Conservation (phyloP, 2,113 vertebrate species). For the Corvus hawaiiensis region DNA sequence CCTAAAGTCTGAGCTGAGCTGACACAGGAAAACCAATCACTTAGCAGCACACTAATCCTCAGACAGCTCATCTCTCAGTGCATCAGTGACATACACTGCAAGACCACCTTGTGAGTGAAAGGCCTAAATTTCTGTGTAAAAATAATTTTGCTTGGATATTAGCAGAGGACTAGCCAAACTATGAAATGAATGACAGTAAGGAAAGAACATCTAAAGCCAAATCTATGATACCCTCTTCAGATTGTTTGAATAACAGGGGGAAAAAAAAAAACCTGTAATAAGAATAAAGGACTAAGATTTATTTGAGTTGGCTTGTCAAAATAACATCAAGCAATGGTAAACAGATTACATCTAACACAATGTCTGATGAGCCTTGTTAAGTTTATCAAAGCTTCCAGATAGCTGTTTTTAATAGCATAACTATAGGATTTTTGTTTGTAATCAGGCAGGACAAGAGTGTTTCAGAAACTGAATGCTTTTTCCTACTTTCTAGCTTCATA, state of each 20-base stretch:
- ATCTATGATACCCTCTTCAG: neutral
- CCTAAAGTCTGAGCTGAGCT: neutral
- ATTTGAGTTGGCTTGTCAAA: neutral
- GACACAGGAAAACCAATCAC: neutral
- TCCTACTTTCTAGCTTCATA: neutral
- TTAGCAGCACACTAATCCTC: neutral
- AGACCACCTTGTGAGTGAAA: neutral
- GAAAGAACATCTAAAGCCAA: neutral
- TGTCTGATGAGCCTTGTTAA: neutral
- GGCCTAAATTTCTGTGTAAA: neutral
- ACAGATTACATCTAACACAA: neutral
- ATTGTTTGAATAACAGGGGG: neutral
- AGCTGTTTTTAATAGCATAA: neutral
- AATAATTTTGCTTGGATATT: neutral
- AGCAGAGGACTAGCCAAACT: neutral
- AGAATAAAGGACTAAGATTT: neutral
- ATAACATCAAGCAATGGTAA: neutral
- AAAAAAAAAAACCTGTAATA: neutral
- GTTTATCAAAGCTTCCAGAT: neutral
- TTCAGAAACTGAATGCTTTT: neutral
- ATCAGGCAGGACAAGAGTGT: neutral
- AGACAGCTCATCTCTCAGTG: neutral
- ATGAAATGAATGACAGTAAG: neutral
- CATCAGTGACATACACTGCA: neutral
- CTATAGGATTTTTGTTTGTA: neutral